phyloP scores from a whole-genome alignment of 1,140 invertebrate genomes.

The Bombus superbus region DNA sequence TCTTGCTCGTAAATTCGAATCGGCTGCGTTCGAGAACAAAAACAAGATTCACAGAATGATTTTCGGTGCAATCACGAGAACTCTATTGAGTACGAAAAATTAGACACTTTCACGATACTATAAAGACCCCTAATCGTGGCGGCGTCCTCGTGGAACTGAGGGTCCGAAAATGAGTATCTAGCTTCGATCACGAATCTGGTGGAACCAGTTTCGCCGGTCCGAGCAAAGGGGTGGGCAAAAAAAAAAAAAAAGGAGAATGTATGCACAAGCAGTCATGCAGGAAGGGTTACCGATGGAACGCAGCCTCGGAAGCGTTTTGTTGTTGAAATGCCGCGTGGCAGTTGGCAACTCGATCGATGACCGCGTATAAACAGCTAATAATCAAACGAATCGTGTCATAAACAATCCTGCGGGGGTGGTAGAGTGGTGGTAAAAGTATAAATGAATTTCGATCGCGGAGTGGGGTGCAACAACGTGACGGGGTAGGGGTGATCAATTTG shows the following conservation, averaged over 20 bases:
- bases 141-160: constrained; percentile 48
- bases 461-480: constrained; percentile 63
- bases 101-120: constrained; percentile 21
- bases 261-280: constrained; percentile 55
- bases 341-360: constrained; percentile 74
- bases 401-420: constrained; percentile 70
- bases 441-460: constrained; percentile 74
- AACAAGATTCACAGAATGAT: neutral
- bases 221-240: constrained; percentile 30
- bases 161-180: constrained; percentile 36
- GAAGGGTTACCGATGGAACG: constrained; percentile 64
- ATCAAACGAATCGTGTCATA: constrained; percentile 81
- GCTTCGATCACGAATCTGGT: constrained; percentile 30
- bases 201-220: constrained; percentile 59
- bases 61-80: constrained; percentile 1
- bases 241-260: constrained; percentile 12
- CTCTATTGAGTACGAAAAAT: constrained; percentile 25
- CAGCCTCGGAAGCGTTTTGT: constrained; percentile 64
- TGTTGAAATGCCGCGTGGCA: constrained; percentile 68
- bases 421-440: constrained; percentile 78
- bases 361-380: constrained; percentile 81
- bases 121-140: constrained; percentile 14
- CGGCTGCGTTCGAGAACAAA: neutral
- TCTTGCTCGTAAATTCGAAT: neutral
- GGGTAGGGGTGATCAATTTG: constrained; percentile 64